Base-by-base conservation (phyloP, 1,140 invertebrate genomes). In the Drosophila paulistorum region DNA sequence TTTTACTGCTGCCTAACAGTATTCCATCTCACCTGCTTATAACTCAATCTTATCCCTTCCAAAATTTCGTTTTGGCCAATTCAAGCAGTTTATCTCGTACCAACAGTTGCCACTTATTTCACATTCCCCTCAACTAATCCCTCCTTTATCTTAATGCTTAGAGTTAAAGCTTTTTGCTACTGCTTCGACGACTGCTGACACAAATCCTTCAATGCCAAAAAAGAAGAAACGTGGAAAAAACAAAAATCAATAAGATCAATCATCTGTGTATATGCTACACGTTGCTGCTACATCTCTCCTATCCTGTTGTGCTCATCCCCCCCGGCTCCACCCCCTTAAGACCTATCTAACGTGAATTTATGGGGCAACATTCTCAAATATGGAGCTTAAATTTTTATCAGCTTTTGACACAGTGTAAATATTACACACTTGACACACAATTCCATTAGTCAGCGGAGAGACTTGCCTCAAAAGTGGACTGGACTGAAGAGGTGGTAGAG, bases 381-480 rank as follows among this genome's bases (percentile, higher is more conserved):
- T 62, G 77, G 26, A 74, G 80, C 84, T 89, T 89, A 84, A 89
- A 89, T 89, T 89, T 89, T 89, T 75, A 90, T 90, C 85, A 90
- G 85, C 84, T 89, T 87, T 87, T 83, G 84, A 89, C 81, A 89
- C 84, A 89, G 85, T 76, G 85, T 81, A 89, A 89, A 89, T 89
- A 89, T 89, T 81, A 81, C 84, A 81, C 85, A 81, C 85, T 90
- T 89, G 84, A 89, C 84, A 89, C 85, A 89, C 84, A 89, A 89
- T 89, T 89, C 84, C 84, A 89, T 89, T 89, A 89, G 84, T 89
- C 85, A 89, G 84, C 83, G 26, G 45, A 51, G 45, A 51, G 45
- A 51, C 45, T 51, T 20, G 26, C 26, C 26, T 35, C 30, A 14
- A 35, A 10, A 9, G 42, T 48, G 45, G 45, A 48, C 14, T 48